Evolutionary conservation across 2,113 vertebrate species (phyloP), one percentile per base, ranked within the genome.

Genomic region (Pteruthius melanotis): DNA sequence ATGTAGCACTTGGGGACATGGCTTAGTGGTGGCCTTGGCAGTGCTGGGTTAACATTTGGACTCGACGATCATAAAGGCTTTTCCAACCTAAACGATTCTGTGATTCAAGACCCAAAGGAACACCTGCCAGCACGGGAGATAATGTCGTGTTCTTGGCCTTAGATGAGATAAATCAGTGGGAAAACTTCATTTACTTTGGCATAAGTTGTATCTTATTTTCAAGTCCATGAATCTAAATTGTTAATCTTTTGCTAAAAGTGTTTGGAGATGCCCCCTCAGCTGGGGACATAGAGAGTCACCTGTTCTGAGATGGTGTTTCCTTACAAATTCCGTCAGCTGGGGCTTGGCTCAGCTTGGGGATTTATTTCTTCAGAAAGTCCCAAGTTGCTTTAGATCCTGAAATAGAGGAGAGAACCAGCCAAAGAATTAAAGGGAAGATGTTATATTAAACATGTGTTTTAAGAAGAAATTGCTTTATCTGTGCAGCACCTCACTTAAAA

Each of bases 311-410:
- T 39, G 30, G 31, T 50, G 13, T 56, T 91, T 47, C 74, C 24
- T 61, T 44, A 45, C 30, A 13, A 65, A 90, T 65, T 64, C 26
- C 5, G 3, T 56, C 1, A 0, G 2, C 30, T 42, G 28, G 12
- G 16, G n/a, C 60, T 74, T 13, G 0, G 39, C 71, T 81, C 50
- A 5, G 0, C 19, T 40, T 39, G 65, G 53, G 65, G 69, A 53
- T 59, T 78, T 26, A 33, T 59, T 70, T 70, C 56, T 74, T 75
- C 26, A 60, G 63, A 17, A 84, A 50, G 45, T 45, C 54, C 5
- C 37, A 39, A 13, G 9, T 53, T 87, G 35, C 31, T 74, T 50
- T 54, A 21, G 35, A 26, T 42, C 33, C 66, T 72, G 61, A 26
- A 81, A 35, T 3, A 71, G 78, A 10, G 24, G 52, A 87, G 37